Conservation (phyloP, 2,888 invertebrate genomes). For the Agonopterix heracliana region DNA sequence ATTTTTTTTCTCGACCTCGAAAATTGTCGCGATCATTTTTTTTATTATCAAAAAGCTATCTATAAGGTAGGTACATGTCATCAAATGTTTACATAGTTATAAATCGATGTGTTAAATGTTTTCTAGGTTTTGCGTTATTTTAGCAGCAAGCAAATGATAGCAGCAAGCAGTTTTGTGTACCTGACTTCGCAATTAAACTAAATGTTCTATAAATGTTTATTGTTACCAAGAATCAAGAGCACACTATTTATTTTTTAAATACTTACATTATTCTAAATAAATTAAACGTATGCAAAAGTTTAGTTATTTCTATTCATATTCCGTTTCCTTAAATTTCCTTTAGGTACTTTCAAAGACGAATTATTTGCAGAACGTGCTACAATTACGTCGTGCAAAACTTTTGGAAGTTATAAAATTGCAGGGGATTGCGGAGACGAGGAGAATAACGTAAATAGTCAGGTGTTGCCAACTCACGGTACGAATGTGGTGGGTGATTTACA, state of each 20-base stretch:
- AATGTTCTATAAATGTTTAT: no score
- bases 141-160: no score
- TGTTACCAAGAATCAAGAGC: no score
- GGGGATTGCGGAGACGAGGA: conserved; percentile 38
- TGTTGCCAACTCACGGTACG: conserved; percentile 35
- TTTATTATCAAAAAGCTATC: no score
- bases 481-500: conserved; percentile 47
- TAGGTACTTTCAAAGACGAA: conserved; percentile 25
- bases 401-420: conserved; percentile 54
- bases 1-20: no score
- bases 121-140: no score
- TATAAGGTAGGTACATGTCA: no score
- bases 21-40: no score
- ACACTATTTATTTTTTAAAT: background rate
- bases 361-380: conserved; percentile 51
- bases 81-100: no score
- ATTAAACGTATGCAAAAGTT: background rate
- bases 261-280: background rate
- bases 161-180: no score
- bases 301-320: background rate
- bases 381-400: conserved; percentile 45
- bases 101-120: no score
- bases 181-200: no score
- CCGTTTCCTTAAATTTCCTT: background rate
- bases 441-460: conserved; percentile 57